phyloP scores from a whole-genome alignment of 2,888 invertebrate species.

The Eustalomyia histrio region DNA sequence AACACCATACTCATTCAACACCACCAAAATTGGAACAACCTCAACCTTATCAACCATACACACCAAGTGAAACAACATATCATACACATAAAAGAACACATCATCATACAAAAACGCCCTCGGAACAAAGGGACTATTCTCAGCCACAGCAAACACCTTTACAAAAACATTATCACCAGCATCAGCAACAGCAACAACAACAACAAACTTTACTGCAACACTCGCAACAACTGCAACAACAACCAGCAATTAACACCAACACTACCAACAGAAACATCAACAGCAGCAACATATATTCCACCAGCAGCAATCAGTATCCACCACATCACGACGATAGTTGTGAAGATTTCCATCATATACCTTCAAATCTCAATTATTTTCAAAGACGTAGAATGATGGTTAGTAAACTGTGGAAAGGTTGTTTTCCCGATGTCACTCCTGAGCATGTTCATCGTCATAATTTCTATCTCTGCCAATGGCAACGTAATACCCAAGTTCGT shows the following conservation, averaged over 20 bases:
- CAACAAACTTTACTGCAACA: conserved; percentile 28
- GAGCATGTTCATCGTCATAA: conserved; percentile 79
- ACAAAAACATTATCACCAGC: conserved; percentile 67
- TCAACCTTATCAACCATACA: conserved; percentile 59
- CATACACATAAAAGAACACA: conserved; percentile 52
- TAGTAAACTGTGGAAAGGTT: conserved; percentile 79
- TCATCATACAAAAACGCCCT: conserved; percentile 36
- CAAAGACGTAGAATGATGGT: conserved; percentile 79
- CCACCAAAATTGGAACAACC: conserved; percentile 54
- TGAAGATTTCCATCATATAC: conserved; percentile 75
- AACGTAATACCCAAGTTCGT: conserved; percentile 79
- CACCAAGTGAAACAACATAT: conserved; percentile 48
- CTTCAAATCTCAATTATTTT: conserved; percentile 73
- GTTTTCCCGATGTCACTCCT: conserved; percentile 79
- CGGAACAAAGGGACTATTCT: conserved; percentile 51
- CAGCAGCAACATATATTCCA: conserved; percentile 67
- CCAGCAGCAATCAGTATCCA: conserved; percentile 66
- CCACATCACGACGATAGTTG: conserved; percentile 70
- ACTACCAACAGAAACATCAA: conserved; percentile 63
- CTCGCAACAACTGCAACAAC: conserved; percentile 59
- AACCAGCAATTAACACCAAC: conserved; percentile 56
- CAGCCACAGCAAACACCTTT: conserved; percentile 70
- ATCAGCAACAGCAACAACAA: conserved; percentile 42
- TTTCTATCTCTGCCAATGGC: conserved; percentile 79
- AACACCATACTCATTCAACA: conserved; percentile 9